phyloP scores from a whole-genome alignment of 1,140 invertebrate genomes.

The Drosophila auraria region DNA sequence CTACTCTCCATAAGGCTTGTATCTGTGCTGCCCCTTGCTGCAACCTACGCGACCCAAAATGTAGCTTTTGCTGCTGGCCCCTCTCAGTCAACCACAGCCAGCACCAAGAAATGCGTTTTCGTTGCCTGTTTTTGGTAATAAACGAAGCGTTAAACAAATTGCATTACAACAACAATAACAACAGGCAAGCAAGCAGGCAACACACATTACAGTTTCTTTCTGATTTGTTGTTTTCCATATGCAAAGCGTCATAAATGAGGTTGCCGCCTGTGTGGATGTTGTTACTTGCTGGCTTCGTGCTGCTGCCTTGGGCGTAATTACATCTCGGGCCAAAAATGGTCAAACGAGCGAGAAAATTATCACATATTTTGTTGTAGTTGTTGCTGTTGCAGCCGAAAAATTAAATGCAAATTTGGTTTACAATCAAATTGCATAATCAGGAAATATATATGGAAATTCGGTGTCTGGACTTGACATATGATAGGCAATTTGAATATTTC shows the following conservation, averaged over 20 bases:
- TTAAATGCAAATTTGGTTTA: slow-evolving; percentile 76
- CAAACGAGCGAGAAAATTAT: slow-evolving; percentile 79
- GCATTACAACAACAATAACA: slow-evolving; percentile 69
- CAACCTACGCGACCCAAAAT: slow-evolving; percentile 51
- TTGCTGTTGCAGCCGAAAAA: slow-evolving; percentile 53
- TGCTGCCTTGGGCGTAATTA: slow-evolving; percentile 77
- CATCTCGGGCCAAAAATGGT: slow-evolving; percentile 77
- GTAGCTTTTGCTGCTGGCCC: slow-evolving; percentile 34
- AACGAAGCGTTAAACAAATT: slow-evolving; percentile 83
- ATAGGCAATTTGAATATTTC: slow-evolving; percentile 41
- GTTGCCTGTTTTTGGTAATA: slow-evolving; percentile 81
- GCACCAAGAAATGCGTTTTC: slow-evolving; percentile 62
- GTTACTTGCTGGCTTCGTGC: slow-evolving; percentile 11
- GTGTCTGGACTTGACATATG: slow-evolving; percentile 40
- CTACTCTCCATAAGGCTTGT: slow-evolving; percentile 7
- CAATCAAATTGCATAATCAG: slow-evolving; percentile 40
- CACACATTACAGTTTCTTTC: slow-evolving; percentile 45
- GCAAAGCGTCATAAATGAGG: slow-evolving; percentile 82
- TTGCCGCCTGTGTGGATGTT: slow-evolving; percentile 43
- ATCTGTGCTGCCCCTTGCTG: slow-evolving; percentile 27
- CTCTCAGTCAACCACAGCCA: slow-evolving; percentile 35
- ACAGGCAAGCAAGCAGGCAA: slow-evolving; percentile 33
- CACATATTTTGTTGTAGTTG: slow-evolving; percentile 54
- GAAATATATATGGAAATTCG: slow-evolving; percentile 27
- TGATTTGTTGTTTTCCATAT: slow-evolving; percentile 66